Conservation (phyloP, 2,888 invertebrate species). For the Drosophila aldrichi region DNA sequence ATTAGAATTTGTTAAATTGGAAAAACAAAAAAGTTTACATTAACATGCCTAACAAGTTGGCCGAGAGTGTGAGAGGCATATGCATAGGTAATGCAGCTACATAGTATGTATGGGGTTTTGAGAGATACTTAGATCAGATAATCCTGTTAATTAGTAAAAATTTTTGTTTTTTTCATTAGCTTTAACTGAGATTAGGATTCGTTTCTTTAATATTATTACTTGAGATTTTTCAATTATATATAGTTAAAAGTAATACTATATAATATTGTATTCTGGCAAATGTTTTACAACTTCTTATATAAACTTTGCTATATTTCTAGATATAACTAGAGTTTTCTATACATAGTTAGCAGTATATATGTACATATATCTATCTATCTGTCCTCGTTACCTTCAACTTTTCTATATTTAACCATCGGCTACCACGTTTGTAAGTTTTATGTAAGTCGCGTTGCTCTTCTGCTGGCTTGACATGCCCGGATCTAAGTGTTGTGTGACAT, state of each 20-base stretch:
- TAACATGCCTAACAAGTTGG: background rate
- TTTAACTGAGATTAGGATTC: background rate
- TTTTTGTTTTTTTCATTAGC: background rate
- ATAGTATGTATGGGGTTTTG: background rate
- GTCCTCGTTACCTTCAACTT: conserved; percentile 1
- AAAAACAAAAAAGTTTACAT: background rate
- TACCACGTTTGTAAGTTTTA: background rate
- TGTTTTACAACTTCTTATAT: too few species aligned
- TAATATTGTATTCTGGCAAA: too few species aligned
- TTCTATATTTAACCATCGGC: background rate
- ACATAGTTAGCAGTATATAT: too few species aligned
- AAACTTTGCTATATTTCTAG: too few species aligned
- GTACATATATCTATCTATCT: background rate
- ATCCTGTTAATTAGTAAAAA: background rate
- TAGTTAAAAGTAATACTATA: too few species aligned
- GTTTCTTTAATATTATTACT: background rate
- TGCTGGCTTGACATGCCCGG: conserved; percentile 39
- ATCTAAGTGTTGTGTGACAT: conserved; percentile 39
- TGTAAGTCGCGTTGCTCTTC: background rate
- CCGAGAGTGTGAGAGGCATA: background rate
- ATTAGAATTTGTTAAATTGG: conserved; percentile 5
- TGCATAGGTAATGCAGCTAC: background rate
- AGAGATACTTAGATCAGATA: background rate
- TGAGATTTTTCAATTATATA: too few species aligned
- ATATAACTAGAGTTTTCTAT: too few species aligned